Base-by-base conservation (phyloP, 1,140 invertebrate genomes). In the Euwallacea fornicatus region DNA sequence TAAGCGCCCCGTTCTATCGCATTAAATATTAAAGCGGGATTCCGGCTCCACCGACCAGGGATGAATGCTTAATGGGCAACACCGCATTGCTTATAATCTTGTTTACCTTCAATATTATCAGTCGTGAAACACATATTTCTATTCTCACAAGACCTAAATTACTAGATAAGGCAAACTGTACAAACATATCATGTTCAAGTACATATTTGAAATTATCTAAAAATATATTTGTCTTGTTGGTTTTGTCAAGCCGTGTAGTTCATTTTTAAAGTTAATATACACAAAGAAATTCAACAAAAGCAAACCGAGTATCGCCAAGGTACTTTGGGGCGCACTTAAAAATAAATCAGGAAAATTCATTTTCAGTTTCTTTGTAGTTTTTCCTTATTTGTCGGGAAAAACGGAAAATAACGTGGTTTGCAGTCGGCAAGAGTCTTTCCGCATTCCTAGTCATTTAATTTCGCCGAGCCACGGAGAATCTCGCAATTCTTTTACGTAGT, bases 21-120 rank as follows among this genome's bases (percentile, higher is more conserved):
- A 71, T 75, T 75, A 75, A 75, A 73, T 75, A 75, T 75, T 75
- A 75, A 75, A 75, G 66, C 66, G 64, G 67, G 72, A 75, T 75
- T 73, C 71, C 73, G 59, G 64, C 59, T 6, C 59, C 8, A 59
- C 68, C 74, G 65, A 64, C 53, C 64, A 66, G 66, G 63, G 64
- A 58, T 75, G 74, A 75, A 75, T 75, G 69, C 73, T 75, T 74
- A 64, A 75, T 74, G 69, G 60, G 42, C 61, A 55, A 71, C 67
- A 75, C 69, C 69, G 72, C 68, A 56, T 64, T 66, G 72, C 66
- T 71, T 69, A 73, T 72, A 74, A 75, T 72, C 72, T 67, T 69
- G 72, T 75, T 75, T 73, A 73, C 71, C 53, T 43, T 65, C 42
- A 67, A 71, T 71, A 75, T 73, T 73, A 69, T 33, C 21, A 33